Base-by-base conservation (phyloP, 1,140 invertebrate species). In the Lasioglossum albipes region DNA sequence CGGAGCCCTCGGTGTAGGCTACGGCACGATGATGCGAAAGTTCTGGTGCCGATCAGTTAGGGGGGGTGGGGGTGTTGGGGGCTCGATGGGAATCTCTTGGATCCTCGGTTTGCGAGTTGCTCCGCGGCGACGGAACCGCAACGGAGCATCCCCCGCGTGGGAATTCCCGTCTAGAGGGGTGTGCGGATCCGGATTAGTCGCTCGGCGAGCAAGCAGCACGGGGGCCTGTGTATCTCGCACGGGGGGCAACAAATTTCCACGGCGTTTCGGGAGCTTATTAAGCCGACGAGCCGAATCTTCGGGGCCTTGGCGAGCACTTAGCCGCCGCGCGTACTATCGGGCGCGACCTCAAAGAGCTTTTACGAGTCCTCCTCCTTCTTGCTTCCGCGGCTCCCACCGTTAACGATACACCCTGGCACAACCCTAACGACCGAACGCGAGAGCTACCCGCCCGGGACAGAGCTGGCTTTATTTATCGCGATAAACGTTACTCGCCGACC, bases 191-290 rank as follows among this genome's bases (percentile, higher is more conserved):
- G 52, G 62, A 79, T 79, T 79, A 79, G 70, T 74, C 70, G 61
- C n/a, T 42, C 45, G 22, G 20, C 20, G 42, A 41, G 59, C 16
- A 16, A 1, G 41, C 61, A 13, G 49, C 13, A 20, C 10, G 45
- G 45, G 10, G 10, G 45, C 7, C 45, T 12, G 9, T 49, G 45
- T 49, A 49, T 12, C 10, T 49, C 45, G 45, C 45, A 36, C 69
- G 52, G 85, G 75, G 78, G 84, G 75, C 80, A 83, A 89, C 87
- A 90, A 89, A 90, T 91, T 91, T 89, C 87, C 83, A 86, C 87
- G 78, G 84, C 84, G 82, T 87, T 91, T 89, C 71, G 86, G 81
- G 77, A 84, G 86, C 85, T 91, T 89, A 90, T 90, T 89, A 89
- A 89, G 70, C 70, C 77, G 70, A 74, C 77, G 77, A 64, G 77